phyloP scores from a whole-genome alignment of 1,140 invertebrate genomes.

The Philaenus spumarius region DNA sequence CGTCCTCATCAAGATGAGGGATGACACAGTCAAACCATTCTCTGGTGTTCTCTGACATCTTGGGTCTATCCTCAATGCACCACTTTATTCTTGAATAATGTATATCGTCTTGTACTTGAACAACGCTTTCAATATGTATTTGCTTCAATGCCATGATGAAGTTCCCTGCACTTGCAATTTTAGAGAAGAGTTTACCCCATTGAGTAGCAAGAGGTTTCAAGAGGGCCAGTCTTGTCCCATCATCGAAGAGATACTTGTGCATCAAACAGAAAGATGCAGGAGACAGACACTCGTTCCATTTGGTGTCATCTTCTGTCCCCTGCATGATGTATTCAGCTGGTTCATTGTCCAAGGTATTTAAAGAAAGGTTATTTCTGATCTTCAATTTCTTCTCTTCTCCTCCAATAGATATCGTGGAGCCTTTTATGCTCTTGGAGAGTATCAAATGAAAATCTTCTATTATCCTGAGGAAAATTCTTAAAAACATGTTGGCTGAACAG shows the following conservation, averaged over 20 bases:
- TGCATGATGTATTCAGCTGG: too few relatives aligned
- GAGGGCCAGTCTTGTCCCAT: not conserved
- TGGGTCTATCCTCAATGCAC: not conserved
- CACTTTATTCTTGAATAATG: not conserved
- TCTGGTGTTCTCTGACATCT: not conserved
- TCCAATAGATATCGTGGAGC: too few relatives aligned
- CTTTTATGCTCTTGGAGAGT: not conserved
- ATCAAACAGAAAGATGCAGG: constrained; percentile 2
- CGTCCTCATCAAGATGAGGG: not conserved
- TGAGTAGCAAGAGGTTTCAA: not conserved
- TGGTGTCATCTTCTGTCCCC: too few relatives aligned
- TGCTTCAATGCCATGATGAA: not conserved
- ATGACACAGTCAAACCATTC: not conserved
- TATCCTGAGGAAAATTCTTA: not conserved
- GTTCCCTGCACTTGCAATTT: not conserved
- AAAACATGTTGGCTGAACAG: not conserved
- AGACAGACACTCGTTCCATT: constrained; percentile 27
- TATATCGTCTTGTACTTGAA: not conserved
- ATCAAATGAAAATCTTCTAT: not conserved
- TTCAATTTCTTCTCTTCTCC: constrained; percentile 10
- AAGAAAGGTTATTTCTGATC: constrained; percentile 15
- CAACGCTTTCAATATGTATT: too few relatives aligned
- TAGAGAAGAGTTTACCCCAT: not conserved
- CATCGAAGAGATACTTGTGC: not conserved
- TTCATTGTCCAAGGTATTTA: too few relatives aligned